Evolutionary conservation across 2,113 vertebrate genomes (phyloP).

Genomic region (Triplophysa rosa): DNA sequence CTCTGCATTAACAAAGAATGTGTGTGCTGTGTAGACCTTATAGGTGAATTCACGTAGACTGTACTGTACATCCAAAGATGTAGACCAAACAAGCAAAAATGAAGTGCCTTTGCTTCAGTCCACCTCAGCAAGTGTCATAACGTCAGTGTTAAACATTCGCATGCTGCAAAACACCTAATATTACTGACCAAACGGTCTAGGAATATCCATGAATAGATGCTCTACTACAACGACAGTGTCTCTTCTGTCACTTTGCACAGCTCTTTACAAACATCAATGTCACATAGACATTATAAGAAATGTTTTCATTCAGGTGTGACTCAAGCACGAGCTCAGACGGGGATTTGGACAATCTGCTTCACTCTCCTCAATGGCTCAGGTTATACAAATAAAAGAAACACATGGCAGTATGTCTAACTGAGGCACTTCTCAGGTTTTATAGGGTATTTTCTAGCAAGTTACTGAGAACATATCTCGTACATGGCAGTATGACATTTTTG

Average conservation of each 20-base stretch:
- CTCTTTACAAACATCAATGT: conserved; percentile 5
- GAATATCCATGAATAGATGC: not conserved
- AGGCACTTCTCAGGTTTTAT: not conserved
- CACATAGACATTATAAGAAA: conserved; percentile 4
- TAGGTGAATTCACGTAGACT: not conserved
- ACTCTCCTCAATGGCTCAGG: not conserved
- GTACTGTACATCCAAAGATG: no score
- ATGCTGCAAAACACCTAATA: not conserved
- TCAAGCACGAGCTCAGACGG: not conserved
- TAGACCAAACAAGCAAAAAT: not conserved
- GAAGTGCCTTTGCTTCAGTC: not conserved
- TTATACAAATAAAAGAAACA: not conserved
- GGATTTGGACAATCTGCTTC: conserved; percentile 11
- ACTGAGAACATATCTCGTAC: not conserved
- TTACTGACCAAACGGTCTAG: not conserved
- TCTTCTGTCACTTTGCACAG: conserved; percentile 18
- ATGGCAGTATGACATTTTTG: not conserved
- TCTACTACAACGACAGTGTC: not conserved
- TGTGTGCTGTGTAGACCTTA: conserved; percentile 22
- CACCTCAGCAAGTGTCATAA: not conserved
- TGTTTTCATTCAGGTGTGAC: conserved; percentile 4
- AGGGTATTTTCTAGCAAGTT: not conserved
- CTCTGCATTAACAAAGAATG: conserved; percentile 9
- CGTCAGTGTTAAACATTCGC: not conserved
- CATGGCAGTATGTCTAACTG: not conserved